A percentile compares a stretch with the other conserved stretches of the same genome.
phyloP scores from a whole-genome alignment of 2,113 vertebrate species.

The Hydrolagus affinis region DNA sequence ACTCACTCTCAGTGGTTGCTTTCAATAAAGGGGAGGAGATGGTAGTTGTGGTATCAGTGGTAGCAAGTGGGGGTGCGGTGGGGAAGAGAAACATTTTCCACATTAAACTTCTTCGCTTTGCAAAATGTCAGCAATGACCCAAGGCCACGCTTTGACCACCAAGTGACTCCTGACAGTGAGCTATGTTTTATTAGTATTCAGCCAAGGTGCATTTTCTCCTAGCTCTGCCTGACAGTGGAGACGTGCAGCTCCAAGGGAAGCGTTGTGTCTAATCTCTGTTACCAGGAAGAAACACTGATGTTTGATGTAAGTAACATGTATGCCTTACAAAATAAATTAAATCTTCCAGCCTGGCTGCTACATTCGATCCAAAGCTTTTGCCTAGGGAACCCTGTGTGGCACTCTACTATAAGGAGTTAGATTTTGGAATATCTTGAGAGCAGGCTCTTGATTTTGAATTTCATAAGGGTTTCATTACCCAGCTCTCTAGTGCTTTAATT shows the following conservation, averaged over 20 bases:
- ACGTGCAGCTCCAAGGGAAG: not conserved
- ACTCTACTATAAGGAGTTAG: no score
- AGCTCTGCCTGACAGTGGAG: not conserved
- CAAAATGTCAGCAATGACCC: not conserved
- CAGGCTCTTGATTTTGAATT: not conserved
- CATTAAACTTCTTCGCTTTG: not conserved
- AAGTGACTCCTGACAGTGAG: not conserved
- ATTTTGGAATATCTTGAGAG: no score
- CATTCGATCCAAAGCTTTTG: not conserved
- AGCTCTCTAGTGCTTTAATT: not conserved
- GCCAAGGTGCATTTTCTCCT: not conserved
- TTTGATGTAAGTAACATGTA: not conserved
- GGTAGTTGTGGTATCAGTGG: no score
- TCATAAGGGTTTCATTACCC: not conserved
- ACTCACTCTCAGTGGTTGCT: not conserved
- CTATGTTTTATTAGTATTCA: slow-evolving; percentile 24
- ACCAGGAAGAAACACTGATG: not conserved
- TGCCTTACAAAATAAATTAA: slow-evolving; percentile 3
- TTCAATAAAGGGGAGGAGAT: not conserved
- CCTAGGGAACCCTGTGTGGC: no score
- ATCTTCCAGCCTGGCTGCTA: not conserved
- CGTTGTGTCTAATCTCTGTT: not conserved
- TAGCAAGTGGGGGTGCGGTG: no score
- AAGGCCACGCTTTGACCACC: not conserved
- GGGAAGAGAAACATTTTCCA: not conserved